Conservation (phyloP, 2,888 invertebrate species). For the Lycaena phlaeas region DNA sequence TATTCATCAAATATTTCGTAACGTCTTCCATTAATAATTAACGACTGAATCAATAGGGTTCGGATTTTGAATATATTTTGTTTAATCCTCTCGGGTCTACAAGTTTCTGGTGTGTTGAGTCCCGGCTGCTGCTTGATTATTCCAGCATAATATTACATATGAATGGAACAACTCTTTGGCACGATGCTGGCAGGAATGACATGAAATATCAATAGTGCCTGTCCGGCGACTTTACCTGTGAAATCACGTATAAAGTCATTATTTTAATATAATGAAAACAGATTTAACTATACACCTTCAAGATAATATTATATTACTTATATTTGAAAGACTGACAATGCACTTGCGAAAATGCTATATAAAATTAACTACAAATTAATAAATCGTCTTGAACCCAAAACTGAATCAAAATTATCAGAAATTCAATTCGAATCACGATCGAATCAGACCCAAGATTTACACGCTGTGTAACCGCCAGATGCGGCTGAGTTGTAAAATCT, state of each 20-base stretch:
- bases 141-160: not conserved
- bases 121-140: not conserved
- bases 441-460: not conserved
- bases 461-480: not conserved
- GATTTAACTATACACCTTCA: too few species aligned
- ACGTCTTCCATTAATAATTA: too few species aligned
- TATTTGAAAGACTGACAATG: too few species aligned
- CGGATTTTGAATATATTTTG: not conserved
- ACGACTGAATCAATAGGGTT: not conserved
- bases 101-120: not conserved
- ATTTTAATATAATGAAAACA: too few species aligned
- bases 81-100: not conserved
- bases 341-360: too few species aligned
- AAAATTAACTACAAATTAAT: too few species aligned
- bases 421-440: constrained; percentile 2
- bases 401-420: not conserved
- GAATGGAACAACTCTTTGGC: not conserved
- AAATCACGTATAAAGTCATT: too few species aligned
- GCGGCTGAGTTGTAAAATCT: constrained; percentile 5
- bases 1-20: too few species aligned
- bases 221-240: too few species aligned
- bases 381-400: too few species aligned
- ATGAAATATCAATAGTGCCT: not conserved
- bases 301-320: too few species aligned
- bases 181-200: too few species aligned